Percentiles rank a stretch among this genome's conserved stretches.
phyloP scores from a whole-genome alignment of 2,888 invertebrate genomes.

The Pristionchus arcanus region DNA sequence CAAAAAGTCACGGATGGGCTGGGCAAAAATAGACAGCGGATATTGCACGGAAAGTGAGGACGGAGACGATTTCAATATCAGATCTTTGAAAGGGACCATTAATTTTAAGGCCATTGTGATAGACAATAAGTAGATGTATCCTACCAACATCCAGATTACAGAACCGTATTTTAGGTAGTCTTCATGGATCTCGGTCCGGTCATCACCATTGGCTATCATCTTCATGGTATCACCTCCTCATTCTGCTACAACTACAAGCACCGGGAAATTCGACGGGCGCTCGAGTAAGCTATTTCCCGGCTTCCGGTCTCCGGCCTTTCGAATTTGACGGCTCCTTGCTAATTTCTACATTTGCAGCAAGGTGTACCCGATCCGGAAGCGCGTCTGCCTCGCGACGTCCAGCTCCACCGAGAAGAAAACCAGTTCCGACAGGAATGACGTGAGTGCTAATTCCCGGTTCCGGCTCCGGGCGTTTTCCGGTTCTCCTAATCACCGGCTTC shows the following conservation, averaged over 20 bases:
- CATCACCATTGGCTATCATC: conserved; percentile 68
- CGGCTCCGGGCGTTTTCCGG: neutral
- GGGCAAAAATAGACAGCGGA: neutral
- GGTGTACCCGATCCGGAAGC: conserved; percentile 26
- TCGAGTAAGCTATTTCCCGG: conserved; percentile 59
- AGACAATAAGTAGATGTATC: too few relatives aligned
- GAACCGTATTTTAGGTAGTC: conserved; percentile 57
- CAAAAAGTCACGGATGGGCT: neutral
- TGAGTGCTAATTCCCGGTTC: neutral
- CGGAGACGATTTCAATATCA: neutral
- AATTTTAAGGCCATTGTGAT: too few relatives aligned
- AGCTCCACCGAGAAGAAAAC: too few relatives aligned
- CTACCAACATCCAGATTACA: too few relatives aligned
- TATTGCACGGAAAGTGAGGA: neutral
- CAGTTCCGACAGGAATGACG: conserved; percentile 7
- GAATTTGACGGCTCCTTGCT: too few relatives aligned
- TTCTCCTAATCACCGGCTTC: neutral
- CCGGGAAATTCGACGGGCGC: conserved; percentile 63
- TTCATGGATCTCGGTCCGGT: conserved; percentile 71
- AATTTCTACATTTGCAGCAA: neutral
- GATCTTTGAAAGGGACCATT: neutral
- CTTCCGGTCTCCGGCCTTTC: neutral
- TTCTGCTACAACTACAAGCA: conserved; percentile 70
- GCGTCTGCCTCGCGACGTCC: conserved; percentile 22
- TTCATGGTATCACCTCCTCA: conserved; percentile 64